Evolutionary conservation across 1,140 invertebrate species (phyloP), one percentile per base, ranked within the genome.

Genomic region (silkworm (Bombyx mori)): DNA sequence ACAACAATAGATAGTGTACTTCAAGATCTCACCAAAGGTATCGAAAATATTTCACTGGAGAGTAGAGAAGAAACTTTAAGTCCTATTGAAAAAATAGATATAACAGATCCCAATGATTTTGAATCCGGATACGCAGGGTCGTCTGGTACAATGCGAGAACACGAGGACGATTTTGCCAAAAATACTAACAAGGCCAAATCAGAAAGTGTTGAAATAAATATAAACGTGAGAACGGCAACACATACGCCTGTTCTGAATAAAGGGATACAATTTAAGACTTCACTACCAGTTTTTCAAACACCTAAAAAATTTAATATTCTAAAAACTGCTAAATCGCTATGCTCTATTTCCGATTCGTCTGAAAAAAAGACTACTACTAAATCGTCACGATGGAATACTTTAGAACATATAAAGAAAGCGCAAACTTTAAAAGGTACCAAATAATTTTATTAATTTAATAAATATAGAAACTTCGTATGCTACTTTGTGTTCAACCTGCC

Each of bases 71-170:
- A 57, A 6, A 12, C 35, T n/a, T 9, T 26, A 49, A 49, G 3
- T n/a, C 6, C 52, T 4, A 54, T 12, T 44, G 75, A 79, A 55
- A 75, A 73, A 73, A 56, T 62, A n/a, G 73, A 81, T 56, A 69
- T 68, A 54, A 54, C 57, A 9, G 79, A 75, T 65, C 74, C 70
- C 7, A 74, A 65, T 54, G 70, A 69, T 44, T 81, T 79, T 45
- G 82, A 85, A 65, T 81, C 79, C 48, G 78, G 74, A 10, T 81
- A 78, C 48, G 65, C 73, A 60, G 77, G 75, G 42, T 84, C 79
- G n/a, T 68, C 66, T 44, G 63, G 74, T 43, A 18, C 48, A 12
- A 10, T 18, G 7, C 65, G 68, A 59, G 74, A 79, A 61, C 60
- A 73, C 51, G 42, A 60, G 48, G 65, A 71, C 18, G 26, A 35